phyloP scores from a whole-genome alignment of 2,888 invertebrate genomes.

The Synanthedon formicaeformis region DNA sequence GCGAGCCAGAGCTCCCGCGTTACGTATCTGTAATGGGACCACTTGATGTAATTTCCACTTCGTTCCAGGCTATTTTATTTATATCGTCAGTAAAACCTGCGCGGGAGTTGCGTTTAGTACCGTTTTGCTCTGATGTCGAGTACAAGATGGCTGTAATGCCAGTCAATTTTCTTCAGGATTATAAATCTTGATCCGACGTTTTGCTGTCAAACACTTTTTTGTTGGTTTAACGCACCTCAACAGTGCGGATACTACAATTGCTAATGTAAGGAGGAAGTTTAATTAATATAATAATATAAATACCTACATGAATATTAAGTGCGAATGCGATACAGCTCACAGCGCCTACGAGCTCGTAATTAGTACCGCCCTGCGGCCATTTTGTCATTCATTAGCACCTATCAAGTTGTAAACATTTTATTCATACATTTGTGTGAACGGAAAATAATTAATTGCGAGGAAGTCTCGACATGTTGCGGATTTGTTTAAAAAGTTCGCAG shows the following conservation, averaged over 20 bases:
- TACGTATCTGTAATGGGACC: conserved; percentile 49
- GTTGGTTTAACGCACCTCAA: neutral
- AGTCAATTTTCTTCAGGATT: conserved; percentile 14
- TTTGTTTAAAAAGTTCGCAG: too few species aligned
- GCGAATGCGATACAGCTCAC: too few species aligned
- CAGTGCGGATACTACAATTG: too few species aligned
- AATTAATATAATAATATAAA: too few species aligned
- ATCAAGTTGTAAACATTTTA: neutral
- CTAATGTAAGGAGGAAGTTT: too few species aligned
- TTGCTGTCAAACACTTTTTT: neutral
- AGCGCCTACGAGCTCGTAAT: neutral
- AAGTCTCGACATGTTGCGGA: too few species aligned
- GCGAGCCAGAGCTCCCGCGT: conserved; percentile 34
- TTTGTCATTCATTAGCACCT: neutral
- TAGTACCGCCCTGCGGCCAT: neutral
- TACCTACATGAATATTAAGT: too few species aligned
- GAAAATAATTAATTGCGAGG: too few species aligned
- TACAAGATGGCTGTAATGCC: conserved; percentile 5
- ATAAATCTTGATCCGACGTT: conserved; percentile 9
- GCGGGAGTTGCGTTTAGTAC: conserved; percentile 1
- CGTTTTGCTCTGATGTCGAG: neutral
- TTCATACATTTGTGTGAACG: too few species aligned
- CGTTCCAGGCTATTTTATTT: conserved; percentile 34
- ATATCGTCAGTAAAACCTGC: conserved; percentile 2
- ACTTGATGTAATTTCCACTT: conserved; percentile 51